Percentiles rank a stretch among this genome's conserved stretches.
phyloP scores from a whole-genome alignment of 2,888 invertebrate genomes.

The Diaprepes abbreviatus region DNA sequence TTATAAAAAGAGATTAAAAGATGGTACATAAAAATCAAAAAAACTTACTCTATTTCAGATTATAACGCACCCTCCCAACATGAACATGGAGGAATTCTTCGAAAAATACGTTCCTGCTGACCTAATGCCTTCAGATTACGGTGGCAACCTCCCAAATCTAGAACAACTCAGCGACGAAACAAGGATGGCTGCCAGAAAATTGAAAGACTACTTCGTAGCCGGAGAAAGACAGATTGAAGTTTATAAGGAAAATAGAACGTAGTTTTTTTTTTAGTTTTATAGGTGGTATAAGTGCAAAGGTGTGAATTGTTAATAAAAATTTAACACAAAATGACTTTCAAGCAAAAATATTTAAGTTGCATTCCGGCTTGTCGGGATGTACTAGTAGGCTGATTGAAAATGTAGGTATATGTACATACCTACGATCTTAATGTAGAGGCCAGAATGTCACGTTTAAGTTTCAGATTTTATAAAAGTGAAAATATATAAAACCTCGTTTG shows the following conservation, averaged over 20 bases:
- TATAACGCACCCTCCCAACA: conserved; percentile 73
- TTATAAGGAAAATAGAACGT: conserved; percentile 57
- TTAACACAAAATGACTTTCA: too few species aligned
- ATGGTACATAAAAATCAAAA: too few species aligned
- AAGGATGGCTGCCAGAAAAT: conserved; percentile 55
- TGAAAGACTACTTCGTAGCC: conserved; percentile 59
- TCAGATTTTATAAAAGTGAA: too few species aligned
- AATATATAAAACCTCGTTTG: too few species aligned
- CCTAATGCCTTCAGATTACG: conserved; percentile 71
- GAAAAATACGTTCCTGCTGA: conserved; percentile 68
- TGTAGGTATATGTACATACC: too few species aligned
- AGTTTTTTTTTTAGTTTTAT: neutral
- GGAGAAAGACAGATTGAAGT: conserved; percentile 61
- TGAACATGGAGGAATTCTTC: conserved; percentile 71
- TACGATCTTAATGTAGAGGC: too few species aligned
- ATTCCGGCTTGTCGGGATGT: too few species aligned
- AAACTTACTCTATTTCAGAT: conserved; percentile 66
- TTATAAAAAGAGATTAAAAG: too few species aligned
- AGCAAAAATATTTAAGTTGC: too few species aligned
- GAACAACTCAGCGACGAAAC: conserved; percentile 71
- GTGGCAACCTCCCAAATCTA: conserved; percentile 71
- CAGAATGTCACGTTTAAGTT: too few species aligned
- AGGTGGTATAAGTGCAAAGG: neutral
- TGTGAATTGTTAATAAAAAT: neutral
- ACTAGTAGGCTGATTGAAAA: too few species aligned